Percentiles rank a stretch among this genome's conserved stretches.
phyloP scores from a whole-genome alignment of 2,797 vertebrate genomes.

The Anguilla pacifica region DNA sequence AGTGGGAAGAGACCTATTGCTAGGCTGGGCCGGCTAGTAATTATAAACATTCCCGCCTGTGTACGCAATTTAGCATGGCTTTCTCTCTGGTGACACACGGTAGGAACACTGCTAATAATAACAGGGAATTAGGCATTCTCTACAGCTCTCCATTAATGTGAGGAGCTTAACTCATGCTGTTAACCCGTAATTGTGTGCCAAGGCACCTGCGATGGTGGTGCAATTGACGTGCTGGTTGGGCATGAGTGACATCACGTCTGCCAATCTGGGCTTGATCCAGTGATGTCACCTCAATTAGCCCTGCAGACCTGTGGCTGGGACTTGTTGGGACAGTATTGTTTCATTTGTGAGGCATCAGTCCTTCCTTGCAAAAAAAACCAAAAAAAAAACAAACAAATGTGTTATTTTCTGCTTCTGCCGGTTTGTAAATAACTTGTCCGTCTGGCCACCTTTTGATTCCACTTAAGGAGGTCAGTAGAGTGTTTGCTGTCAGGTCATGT shows the following conservation, averaged over 20 bases:
- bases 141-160: neutral
- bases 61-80: neutral
- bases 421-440: neutral
- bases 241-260: conserved; percentile 10
- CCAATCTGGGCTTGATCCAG: neutral
- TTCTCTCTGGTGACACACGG: neutral
- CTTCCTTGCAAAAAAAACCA: neutral
- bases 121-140: conserved; percentile 17
- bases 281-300: conserved; percentile 5
- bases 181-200: conserved; percentile 8
- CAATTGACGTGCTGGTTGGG: neutral
- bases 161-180: neutral
- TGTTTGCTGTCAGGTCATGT: neutral
- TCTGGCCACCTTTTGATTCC: neutral
- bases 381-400: neutral
- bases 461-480: neutral
- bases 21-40: neutral
- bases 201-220: neutral
- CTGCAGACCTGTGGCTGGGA: neutral
- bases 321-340: neutral
- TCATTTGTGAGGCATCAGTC: neutral
- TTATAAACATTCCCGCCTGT: neutral
- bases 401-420: neutral
- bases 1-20: neutral
- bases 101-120: neutral